A percentile compares a stretch with the other conserved stretches of the same genome.
Conservation (phyloP, 1,140 invertebrate species). For the Cydia amplana region DNA sequence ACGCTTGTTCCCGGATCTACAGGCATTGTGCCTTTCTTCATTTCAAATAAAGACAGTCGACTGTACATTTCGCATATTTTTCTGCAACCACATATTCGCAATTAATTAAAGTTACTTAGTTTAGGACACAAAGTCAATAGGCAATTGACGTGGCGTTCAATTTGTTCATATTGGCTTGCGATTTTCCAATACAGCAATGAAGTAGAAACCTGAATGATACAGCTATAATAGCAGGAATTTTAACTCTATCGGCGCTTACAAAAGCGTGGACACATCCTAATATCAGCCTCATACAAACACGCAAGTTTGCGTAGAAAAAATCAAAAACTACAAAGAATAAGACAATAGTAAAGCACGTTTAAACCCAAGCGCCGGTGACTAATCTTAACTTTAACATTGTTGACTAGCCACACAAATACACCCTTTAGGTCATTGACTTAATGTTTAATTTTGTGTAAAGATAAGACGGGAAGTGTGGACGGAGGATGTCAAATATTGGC, state of each 20-base stretch:
- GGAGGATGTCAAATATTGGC: conserved; percentile 14
- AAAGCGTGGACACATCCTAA: background rate
- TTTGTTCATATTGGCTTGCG: no score
- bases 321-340: conserved; percentile 15
- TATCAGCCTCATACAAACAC: background rate
- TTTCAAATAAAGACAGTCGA: no score
- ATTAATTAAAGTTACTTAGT: no score
- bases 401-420: background rate
- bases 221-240: background rate
- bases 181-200: background rate
- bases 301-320: conserved; percentile 8
- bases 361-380: conserved; percentile 15
- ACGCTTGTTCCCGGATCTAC: no score
- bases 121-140: no score
- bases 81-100: no score
- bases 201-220: background rate
- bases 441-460: background rate
- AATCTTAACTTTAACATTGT: background rate
- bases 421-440: background rate
- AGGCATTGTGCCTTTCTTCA: no score
- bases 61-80: no score
- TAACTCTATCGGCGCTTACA: background rate
- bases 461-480: conserved; percentile 3
- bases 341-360: conserved; percentile 13
- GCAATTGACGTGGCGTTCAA: no score